Evolutionary conservation across 1,140 invertebrate genomes (phyloP).

Genomic region (Drosophila sulfurigaster): DNA sequence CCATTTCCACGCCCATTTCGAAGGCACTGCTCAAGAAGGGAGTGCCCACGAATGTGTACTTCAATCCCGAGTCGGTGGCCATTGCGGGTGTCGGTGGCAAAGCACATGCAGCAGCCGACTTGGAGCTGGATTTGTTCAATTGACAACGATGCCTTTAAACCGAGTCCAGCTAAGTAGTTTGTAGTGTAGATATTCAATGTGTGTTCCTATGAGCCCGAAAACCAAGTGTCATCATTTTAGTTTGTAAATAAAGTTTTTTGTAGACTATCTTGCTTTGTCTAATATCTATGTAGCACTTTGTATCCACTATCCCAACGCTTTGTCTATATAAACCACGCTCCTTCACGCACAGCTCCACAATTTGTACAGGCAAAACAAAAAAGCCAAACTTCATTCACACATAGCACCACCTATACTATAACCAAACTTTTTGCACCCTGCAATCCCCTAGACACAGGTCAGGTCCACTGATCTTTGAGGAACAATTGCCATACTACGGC

Average conservation of each 20-base stretch:
- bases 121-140: constrained; percentile 85
- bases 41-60: constrained; percentile 86
- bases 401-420: constrained; percentile 41
- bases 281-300: constrained; percentile 59
- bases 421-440: constrained; percentile 76
- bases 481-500: constrained; percentile 87
- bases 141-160: constrained; percentile 13
- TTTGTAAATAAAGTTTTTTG: constrained; percentile 72
- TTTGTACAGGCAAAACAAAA: constrained; percentile 37
- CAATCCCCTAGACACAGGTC: constrained; percentile 70
- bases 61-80: constrained; percentile 88
- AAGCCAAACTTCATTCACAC: constrained; percentile 4
- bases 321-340: constrained; percentile 21
- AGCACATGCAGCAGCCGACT: constrained; percentile 89
- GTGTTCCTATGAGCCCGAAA: constrained; percentile 60
- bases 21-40: constrained; percentile 86
- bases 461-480: constrained; percentile 62
- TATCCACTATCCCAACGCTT: constrained; percentile 20
- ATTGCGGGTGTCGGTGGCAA: constrained; percentile 89
- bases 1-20: constrained; percentile 89
- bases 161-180: constrained; percentile 28
- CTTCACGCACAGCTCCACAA: constrained; percentile 16
- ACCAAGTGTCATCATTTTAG: constrained; percentile 43
- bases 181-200: constrained; percentile 25
- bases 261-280: constrained; percentile 43